Evolutionary conservation across 2,888 invertebrate genomes (phyloP).

Genomic region (Hipparchia sbordonii): DNA sequence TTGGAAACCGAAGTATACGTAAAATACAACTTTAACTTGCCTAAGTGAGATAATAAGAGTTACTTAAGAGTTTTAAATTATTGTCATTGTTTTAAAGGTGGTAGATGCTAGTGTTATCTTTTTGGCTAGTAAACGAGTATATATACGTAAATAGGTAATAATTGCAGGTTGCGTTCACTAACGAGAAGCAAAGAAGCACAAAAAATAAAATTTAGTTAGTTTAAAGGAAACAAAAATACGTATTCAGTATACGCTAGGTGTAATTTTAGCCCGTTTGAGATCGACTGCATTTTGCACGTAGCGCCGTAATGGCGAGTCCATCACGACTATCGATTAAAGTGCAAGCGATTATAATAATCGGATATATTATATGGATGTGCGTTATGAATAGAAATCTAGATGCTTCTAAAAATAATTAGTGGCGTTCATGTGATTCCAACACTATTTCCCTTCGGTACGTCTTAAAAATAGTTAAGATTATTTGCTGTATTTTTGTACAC

Average conservation of each 20-base stretch:
- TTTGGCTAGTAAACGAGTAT: constrained; percentile 73
- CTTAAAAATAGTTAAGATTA: constrained; percentile 56
- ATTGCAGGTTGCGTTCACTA: constrained; percentile 60
- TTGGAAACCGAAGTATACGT: constrained; percentile 83
- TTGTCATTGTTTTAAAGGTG: constrained; percentile 77
- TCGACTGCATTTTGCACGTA: constrained; percentile 48
- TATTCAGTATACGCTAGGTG: constrained; percentile 81
- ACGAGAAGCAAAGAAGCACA: constrained; percentile 67
- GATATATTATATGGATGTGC: constrained; percentile 66
- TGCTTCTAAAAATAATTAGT: constrained; percentile 69
- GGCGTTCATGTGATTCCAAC: constrained; percentile 60
- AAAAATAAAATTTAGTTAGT: constrained; percentile 71
- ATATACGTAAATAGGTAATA: constrained; percentile 73
- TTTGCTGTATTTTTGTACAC: constrained; percentile 74
- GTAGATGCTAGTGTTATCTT: constrained; percentile 78
- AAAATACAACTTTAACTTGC: constrained; percentile 82
- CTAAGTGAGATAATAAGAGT: constrained; percentile 81
- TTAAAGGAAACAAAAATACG: constrained; percentile 66
- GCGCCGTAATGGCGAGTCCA: constrained; percentile 34
- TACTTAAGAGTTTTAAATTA: constrained; percentile 81
- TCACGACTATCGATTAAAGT: constrained; percentile 37
- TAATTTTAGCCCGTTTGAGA: constrained; percentile 59
- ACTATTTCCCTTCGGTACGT: constrained; percentile 53
- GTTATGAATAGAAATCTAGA: constrained; percentile 72
- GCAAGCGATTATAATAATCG: constrained; percentile 41